Evolutionary conservation across 2,888 invertebrate genomes (phyloP).

Genomic region (Eilema griseolum): DNA sequence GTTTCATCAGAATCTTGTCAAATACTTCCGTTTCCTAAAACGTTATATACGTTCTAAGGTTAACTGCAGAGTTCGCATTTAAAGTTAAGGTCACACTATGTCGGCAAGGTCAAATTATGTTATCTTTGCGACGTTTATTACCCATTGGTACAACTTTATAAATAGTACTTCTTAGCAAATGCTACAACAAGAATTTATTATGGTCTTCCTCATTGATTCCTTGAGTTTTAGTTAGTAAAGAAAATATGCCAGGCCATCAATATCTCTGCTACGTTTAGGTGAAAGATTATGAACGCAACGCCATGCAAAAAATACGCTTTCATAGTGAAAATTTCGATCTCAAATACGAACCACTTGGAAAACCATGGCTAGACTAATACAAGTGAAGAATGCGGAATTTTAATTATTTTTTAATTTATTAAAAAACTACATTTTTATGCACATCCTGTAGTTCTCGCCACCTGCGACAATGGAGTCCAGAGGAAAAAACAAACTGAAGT

Average conservation of each 20-base stretch:
- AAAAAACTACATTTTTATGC: constrained; percentile 17
- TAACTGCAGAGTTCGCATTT: not conserved
- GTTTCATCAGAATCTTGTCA: constrained; percentile 1
- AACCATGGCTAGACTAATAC: not conserved
- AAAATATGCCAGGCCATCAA: too few species aligned
- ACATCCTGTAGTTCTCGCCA: constrained; percentile 43
- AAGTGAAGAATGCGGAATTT: too few species aligned
- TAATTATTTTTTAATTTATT: too few species aligned
- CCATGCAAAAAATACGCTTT: too few species aligned
- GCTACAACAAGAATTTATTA: not conserved
- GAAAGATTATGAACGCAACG: too few species aligned
- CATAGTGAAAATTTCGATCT: too few species aligned
- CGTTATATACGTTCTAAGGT: constrained; percentile 1
- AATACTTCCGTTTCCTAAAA: constrained; percentile 13
- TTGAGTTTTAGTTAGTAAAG: not conserved
- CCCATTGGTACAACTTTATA: constrained; percentile 1
- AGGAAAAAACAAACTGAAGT: constrained; percentile 51
- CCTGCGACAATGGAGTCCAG: constrained; percentile 49
- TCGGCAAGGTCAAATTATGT: not conserved
- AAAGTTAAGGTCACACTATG: not conserved
- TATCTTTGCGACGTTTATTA: constrained; percentile 2
- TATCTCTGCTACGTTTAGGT: too few species aligned
- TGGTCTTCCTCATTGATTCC: not conserved
- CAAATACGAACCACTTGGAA: too few species aligned
- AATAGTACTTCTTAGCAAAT: not conserved